Evolutionary conservation across 2,113 vertebrate genomes (phyloP).

Genomic region (Connochaetes taurinus): DNA sequence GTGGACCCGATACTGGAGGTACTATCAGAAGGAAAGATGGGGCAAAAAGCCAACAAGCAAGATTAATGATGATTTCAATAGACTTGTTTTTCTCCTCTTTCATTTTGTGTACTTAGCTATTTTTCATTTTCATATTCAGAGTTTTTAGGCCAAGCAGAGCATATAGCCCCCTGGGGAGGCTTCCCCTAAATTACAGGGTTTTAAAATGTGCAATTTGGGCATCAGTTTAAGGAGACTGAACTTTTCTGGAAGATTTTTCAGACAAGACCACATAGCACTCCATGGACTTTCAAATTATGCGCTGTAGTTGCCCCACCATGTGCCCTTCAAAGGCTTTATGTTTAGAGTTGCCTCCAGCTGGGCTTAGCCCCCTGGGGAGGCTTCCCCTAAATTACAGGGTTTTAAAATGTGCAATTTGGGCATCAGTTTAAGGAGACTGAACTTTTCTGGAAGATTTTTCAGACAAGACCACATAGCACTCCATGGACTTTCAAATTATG

Average conservation of each 20-base stretch:
- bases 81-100: constrained; percentile 9
- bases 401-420: constrained; percentile 24
- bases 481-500: constrained; percentile 27
- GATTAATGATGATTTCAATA: constrained; percentile 17
- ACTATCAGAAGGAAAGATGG: not conserved
- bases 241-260: not conserved
- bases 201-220: constrained; percentile 22
- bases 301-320: not conserved
- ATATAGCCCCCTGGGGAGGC: not conserved
- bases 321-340: not conserved
- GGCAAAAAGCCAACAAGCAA: not conserved
- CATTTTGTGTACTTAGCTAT: constrained; percentile 17
- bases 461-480: constrained; percentile 34
- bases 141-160: not conserved
- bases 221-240: constrained; percentile 37
- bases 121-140: constrained; percentile 50
- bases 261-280: constrained; percentile 35
- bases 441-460: not conserved
- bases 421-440: constrained; percentile 39
- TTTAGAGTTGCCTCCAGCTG: constrained; percentile 19
- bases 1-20: not conserved
- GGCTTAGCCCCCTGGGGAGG: not conserved
- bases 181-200: constrained; percentile 38
- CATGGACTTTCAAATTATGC: constrained; percentile 25
- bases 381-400: constrained; percentile 35